Percentiles rank a stretch among this genome's conserved stretches.
Evolutionary conservation across 2,113 vertebrate genomes (phyloP).

Genomic region (Saguinus imperator): DNA sequence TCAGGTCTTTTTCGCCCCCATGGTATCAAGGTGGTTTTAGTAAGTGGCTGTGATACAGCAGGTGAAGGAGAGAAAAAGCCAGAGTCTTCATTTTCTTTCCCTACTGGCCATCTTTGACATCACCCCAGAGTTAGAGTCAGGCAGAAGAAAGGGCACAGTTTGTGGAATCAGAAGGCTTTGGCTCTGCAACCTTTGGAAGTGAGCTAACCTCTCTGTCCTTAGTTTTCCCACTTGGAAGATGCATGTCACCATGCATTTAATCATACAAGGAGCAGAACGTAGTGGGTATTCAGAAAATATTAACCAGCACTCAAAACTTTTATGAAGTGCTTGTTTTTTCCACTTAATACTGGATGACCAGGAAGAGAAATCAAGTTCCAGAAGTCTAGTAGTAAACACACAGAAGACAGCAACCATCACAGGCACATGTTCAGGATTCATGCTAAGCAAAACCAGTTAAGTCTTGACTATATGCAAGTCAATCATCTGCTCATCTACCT

Average conservation of each 20-base stretch:
- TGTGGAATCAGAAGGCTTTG: neutral
- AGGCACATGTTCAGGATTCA: neutral
- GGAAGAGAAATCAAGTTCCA: neutral
- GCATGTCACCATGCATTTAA: neutral
- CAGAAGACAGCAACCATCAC: neutral
- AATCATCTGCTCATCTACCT: accelerated
- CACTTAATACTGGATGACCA: too few relatives aligned
- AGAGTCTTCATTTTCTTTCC: neutral
- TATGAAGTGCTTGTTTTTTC: neutral
- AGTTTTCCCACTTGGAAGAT: neutral
- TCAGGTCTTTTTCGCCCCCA: neutral
- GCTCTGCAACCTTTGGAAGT: neutral
- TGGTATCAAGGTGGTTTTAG: neutral
- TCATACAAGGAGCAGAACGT: neutral
- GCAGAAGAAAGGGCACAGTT: neutral
- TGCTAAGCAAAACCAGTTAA: neutral
- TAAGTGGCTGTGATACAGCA: neutral
- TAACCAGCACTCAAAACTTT: neutral
- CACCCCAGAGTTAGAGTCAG: too few relatives aligned
- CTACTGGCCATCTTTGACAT: neutral
- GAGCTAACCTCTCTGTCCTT: neutral
- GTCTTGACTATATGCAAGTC: neutral
- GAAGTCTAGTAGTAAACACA: neutral
- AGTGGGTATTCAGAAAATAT: neutral
- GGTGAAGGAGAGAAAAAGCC: neutral